Percentiles rank a stretch among this genome's conserved stretches.
These are phyloP conservation scores for Embiotoca jacksoni DNA, from an alignment of 2,113 vertebrate species.

Conservation along the genomic window DNA sequence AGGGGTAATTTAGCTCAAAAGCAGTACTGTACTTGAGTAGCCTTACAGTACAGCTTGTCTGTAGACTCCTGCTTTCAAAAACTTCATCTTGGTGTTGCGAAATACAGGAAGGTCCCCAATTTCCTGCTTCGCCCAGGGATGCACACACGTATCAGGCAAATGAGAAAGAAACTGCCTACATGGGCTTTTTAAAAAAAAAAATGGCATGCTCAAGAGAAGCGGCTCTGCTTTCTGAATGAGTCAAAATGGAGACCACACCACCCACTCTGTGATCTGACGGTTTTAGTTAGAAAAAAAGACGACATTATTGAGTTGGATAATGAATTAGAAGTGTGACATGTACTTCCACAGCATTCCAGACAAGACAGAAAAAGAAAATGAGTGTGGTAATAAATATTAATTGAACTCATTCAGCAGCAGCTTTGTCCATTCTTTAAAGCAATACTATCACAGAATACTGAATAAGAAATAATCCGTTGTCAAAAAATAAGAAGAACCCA, in stretches of 20 bases:
- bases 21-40: too few species aligned
- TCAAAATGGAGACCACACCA: slow-evolving; percentile 44
- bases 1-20: too few species aligned
- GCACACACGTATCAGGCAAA: background rate
- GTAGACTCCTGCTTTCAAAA: too few species aligned
- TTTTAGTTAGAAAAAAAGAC: slow-evolving; percentile 4
- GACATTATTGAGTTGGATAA: background rate
- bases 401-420: background rate
- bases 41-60: too few species aligned
- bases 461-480: background rate
- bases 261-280: slow-evolving; percentile 30
- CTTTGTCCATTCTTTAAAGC: background rate
- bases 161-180: slow-evolving; percentile 34
- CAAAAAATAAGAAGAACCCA: slow-evolving; percentile 3
- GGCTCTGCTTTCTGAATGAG: slow-evolving; percentile 25
- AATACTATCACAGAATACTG: background rate
- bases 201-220: slow-evolving; percentile 13
- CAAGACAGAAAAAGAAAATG: background rate
- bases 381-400: background rate
- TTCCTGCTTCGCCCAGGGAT: too few species aligned
- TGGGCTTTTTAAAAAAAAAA: slow-evolving; percentile 16
- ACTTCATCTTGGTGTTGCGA: too few species aligned
- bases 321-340: background rate
- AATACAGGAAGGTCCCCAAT: too few species aligned
- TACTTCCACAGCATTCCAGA: background rate